A percentile compares a stretch with the other conserved stretches of the same genome.
Evolutionary conservation across 2,113 vertebrate genomes (phyloP).

Genomic region (Mellivora capensis): DNA sequence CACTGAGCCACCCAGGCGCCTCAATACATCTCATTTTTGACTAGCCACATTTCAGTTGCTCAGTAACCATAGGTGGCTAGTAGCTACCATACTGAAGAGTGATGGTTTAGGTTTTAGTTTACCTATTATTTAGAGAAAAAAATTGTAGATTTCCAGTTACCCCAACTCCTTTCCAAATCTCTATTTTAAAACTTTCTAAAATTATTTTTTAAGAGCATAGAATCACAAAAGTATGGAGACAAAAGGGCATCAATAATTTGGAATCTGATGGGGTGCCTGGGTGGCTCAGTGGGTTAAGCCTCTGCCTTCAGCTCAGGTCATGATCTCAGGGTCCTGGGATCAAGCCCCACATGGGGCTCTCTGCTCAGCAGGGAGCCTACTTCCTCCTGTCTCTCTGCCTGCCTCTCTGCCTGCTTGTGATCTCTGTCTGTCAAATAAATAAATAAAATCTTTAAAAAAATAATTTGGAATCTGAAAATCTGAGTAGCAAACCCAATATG

Average conservation of each 20-base stretch:
- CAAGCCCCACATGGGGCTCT: too few species aligned
- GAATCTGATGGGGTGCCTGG: not conserved
- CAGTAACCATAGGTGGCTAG: not conserved
- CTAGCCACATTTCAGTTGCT: not conserved
- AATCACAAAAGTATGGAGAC: not conserved
- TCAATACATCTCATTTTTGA: not conserved
- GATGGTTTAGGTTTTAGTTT: not conserved
- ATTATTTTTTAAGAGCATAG: not conserved
- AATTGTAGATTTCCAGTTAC: not conserved
- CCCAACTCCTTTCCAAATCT: not conserved
- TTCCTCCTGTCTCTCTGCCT: too few species aligned
- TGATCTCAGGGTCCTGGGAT: too few species aligned
- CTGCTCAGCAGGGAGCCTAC: too few species aligned
- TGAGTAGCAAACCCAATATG: not conserved
- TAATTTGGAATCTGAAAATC: not conserved
- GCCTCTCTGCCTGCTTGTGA: too few species aligned
- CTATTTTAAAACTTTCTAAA: not conserved
- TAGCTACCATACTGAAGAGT: not conserved
- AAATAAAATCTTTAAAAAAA: too few species aligned
- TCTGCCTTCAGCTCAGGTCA: too few species aligned
- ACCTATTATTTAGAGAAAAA: not conserved
- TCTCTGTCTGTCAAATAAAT: too few species aligned
- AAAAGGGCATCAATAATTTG: not conserved
- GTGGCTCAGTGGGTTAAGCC: too few species aligned
- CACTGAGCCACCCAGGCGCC: too few species aligned